Conservation (phyloP, 2,888 invertebrate species). For the Allygus modestus region DNA sequence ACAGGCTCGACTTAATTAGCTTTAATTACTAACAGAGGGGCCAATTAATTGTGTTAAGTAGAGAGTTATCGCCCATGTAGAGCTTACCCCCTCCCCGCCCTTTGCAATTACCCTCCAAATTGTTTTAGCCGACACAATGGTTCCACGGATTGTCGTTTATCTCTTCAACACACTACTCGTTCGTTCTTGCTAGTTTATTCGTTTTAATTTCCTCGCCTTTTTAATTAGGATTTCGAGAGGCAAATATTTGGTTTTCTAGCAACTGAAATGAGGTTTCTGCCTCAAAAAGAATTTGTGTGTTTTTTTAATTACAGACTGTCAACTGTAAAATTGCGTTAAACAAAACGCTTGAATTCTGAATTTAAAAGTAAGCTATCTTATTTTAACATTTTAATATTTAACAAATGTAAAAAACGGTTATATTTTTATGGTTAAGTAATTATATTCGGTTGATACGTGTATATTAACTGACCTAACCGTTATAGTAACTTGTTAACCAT, state of each 20-base stretch:
- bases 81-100: constrained; percentile 21
- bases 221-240: constrained; percentile 10
- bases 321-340: too few species aligned
- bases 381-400: too few species aligned
- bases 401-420: too few species aligned
- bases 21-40: constrained; percentile 67
- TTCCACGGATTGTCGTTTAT: constrained; percentile 54
- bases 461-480: too few species aligned
- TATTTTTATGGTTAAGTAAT: too few species aligned
- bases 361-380: too few species aligned
- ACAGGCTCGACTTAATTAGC: constrained; percentile 68
- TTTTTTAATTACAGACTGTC: neutral
- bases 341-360: too few species aligned
- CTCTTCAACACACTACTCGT: constrained; percentile 53
- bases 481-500: too few species aligned
- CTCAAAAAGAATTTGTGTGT: neutral
- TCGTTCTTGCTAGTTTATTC: constrained; percentile 22
- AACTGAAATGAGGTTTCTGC: neutral
- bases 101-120: constrained; percentile 53
- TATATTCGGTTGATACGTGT: too few species aligned
- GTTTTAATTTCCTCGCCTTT: constrained; percentile 28
- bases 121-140: constrained; percentile 56
- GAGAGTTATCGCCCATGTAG: constrained; percentile 64
- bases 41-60: constrained; percentile 61
- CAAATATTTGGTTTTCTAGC: neutral